Base-by-base conservation (phyloP, 1,140 invertebrate species). In the Heliconius nattereri region DNA sequence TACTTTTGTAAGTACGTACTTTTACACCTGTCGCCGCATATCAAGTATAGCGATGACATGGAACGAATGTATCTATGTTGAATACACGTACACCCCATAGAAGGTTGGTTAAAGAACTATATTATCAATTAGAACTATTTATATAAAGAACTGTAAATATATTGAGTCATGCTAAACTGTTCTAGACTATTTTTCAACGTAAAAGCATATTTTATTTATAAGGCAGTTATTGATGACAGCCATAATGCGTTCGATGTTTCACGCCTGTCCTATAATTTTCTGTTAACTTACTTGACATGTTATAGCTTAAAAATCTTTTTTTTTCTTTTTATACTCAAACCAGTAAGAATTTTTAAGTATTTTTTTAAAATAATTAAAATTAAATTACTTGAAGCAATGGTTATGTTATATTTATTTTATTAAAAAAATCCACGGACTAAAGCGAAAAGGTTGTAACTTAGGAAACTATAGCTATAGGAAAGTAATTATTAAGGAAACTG, bases 151-250 rank as follows among this genome's bases (percentile, higher is more conserved):
- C 23, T 66, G 23, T 66, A 66, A 26, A 29, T 66, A 66, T 66
- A 66, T 66, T 66, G 26, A 29, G 16, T 66, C 13, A 16, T 66
- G 26, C n/a, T 66, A 29, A 26, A 26, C 23, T 66, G 23, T 66
- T 66, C 60, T 66, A 66, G 60, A 66, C 60, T 29, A 66, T 66
- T 66, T 66, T 66, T 29, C 20, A 66, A 66, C 26, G 26, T 26
- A 66, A 66, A 66, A 66, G 60, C 60, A 66, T 29, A 66, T 66
- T 29, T 66, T 26, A 29, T 29, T 66, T 66, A 66, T 66, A 66
- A 66, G 60, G 60, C 60, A 66, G 23, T 66, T 66, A 29, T 66
- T 66, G 60, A 66, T 66, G 60, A 29, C 60, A 66, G 60, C 60
- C 60, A 66, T 16, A 66, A 66, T 29, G 60, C 26, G 13, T 60